Percentiles rank a stretch among this genome's conserved stretches.
Conservation (phyloP, 2,888 invertebrate genomes). For the Drosophila incognita region DNA sequence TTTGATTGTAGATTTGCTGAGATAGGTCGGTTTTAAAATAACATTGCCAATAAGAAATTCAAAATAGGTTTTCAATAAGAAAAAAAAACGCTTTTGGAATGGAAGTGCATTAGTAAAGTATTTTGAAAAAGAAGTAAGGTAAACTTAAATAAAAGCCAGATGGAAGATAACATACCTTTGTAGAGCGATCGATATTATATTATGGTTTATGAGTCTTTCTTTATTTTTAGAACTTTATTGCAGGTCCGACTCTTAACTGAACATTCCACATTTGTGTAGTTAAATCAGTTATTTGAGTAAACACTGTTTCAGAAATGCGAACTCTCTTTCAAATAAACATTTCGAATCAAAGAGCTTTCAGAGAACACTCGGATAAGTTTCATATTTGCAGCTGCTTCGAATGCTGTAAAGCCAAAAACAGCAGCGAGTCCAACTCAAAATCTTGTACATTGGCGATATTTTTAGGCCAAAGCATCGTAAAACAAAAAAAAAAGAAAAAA, state of each 20-base stretch:
- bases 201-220: not conserved
- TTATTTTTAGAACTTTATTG: too few relatives aligned
- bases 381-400: constrained; percentile 14
- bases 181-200: not conserved
- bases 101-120: not conserved
- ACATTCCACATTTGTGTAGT: not conserved
- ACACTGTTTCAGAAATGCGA: not conserved
- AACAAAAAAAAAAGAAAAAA: constrained; percentile 13
- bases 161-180: not conserved
- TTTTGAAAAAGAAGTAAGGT: not conserved
- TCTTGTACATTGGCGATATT: constrained; percentile 52
- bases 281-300: too few relatives aligned
- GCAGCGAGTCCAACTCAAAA: constrained; percentile 68
- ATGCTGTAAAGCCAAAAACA: constrained; percentile 25
- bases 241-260: not conserved
- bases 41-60: not conserved
- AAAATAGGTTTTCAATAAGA: too few relatives aligned
- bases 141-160: not conserved
- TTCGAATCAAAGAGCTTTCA: not conserved
- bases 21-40: not conserved
- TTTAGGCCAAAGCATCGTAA: constrained; percentile 70
- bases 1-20: not conserved
- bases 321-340: not conserved
- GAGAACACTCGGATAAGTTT: constrained; percentile 16
- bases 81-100: too few relatives aligned